Evolutionary conservation across 1,140 invertebrate species (phyloP), one percentile per base, ranked within the genome.

Genomic region (Heliconius nattereri): DNA sequence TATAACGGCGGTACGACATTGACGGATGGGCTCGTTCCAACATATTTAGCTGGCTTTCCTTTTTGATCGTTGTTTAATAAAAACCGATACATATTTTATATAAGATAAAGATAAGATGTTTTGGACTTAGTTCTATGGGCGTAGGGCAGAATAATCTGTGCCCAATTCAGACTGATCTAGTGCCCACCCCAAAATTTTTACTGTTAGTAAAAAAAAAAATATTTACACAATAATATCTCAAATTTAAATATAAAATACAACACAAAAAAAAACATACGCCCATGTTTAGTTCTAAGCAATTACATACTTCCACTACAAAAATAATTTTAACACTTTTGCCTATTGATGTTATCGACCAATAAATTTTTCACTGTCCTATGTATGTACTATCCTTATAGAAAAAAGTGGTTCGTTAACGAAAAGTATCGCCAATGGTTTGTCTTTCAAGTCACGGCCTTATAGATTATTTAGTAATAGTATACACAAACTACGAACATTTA

Each of bases 1-100:
- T 86, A 87, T 85, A 86, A 85, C 82, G 78, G 74, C 54, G 75
- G 82, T 29, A 70, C 78, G 91, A 92, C 91, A 87, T 83, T 92
- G 90, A 92, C 85, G 78, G 84, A 92, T 89, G 84, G 79, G 60
- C 71, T 71, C 71, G 84, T 78, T 84, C 84, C 79, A 81, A 76
- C 83, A 89, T 86, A 84, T 29, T 66, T 37, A 23, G n/a, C 71
- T 40, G 32, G 32, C 19, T 72, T 72, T 71, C 20, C 70, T 86
- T 79, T 83, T 81, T 82, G 82, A 84, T 79, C 85, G 83, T 81
- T 79, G 78, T 82, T 84, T 82, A 81, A 80, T 81, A 79, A 79
- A 66, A 16, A 29, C 23, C n/a, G 9, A 23, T n/a, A 60, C 9
- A 60, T 35, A 60, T 26, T 23, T 60, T 45, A 45, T 45, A 45